Conservation (phyloP, 2,113 vertebrate species). For the Motacilla tschutschensis region DNA sequence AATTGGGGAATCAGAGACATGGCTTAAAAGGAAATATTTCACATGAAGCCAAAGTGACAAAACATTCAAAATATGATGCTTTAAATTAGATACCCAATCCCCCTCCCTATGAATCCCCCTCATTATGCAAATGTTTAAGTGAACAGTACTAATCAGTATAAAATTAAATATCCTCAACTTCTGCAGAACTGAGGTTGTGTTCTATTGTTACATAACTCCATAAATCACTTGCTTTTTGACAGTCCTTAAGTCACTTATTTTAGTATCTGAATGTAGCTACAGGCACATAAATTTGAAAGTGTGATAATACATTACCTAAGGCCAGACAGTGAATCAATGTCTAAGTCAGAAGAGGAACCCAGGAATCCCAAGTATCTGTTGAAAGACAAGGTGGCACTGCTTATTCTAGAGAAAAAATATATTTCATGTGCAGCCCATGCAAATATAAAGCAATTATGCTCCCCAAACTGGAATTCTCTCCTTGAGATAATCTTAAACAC, state of each 20-base stretch:
- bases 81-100: background rate
- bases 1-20: background rate
- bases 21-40: background rate
- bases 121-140: background rate
- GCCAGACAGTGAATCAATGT: constrained; percentile 9
- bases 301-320: background rate
- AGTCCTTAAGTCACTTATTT: background rate
- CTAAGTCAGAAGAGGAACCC: background rate
- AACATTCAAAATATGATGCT: background rate
- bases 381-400: background rate
- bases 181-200: background rate
- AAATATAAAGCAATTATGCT: background rate
- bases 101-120: background rate
- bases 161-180: background rate
- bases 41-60: background rate
- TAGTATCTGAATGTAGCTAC: background rate
- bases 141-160: background rate
- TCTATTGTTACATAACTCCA: background rate
- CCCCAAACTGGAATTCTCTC: background rate
- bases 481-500: background rate
- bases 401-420: background rate
- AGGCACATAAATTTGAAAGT: background rate
- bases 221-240: background rate
- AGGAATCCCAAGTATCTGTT: background rate
- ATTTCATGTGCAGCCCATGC: background rate